Evolutionary conservation across 2,113 vertebrate genomes (phyloP).

Genomic region (Harpagus bidentatus): DNA sequence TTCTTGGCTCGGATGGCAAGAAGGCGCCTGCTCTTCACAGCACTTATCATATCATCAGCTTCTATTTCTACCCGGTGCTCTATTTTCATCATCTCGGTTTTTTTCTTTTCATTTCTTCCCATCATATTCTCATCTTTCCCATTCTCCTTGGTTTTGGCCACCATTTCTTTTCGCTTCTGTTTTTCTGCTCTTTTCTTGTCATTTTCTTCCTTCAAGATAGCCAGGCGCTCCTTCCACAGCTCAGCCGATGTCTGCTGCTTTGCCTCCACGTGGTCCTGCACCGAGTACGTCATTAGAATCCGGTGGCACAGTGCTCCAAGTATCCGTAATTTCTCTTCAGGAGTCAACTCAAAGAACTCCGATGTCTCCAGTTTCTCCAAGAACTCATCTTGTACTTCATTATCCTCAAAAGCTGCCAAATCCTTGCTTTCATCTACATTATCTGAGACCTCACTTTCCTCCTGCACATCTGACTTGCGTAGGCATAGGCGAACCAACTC

Average conservation of each 20-base stretch:
- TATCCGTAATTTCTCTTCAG: slow-evolving; percentile 89
- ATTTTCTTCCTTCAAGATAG: slow-evolving; percentile 90
- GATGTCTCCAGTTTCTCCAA: slow-evolving; percentile 90
- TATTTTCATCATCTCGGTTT: slow-evolving; percentile 64
- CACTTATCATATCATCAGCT: slow-evolving; percentile 91
- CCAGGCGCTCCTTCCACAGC: slow-evolving; percentile 93
- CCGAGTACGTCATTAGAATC: slow-evolving; percentile 95
- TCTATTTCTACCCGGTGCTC: slow-evolving; percentile 66
- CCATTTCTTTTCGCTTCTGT: slow-evolving; percentile 88
- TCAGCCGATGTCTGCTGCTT: slow-evolving; percentile 88
- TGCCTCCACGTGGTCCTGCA: slow-evolving; percentile 92
- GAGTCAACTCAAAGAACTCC: slow-evolving; percentile 90
- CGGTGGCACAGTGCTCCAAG: slow-evolving; percentile 91
- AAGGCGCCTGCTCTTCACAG: slow-evolving; percentile 91
- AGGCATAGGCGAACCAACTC: slow-evolving; percentile 93
- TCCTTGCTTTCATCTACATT: slow-evolving; percentile 71
- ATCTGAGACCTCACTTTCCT: slow-evolving; percentile 81
- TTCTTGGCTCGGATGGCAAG: slow-evolving; percentile 92
- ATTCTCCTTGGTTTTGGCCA: slow-evolving; percentile 79
- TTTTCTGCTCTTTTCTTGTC: slow-evolving; percentile 92
- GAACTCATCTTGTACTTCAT: slow-evolving; percentile 88
- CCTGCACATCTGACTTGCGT: slow-evolving; percentile 86
- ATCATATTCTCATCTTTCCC: slow-evolving; percentile 68
- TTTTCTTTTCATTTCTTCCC: slow-evolving; percentile 80
- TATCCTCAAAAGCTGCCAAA: slow-evolving; percentile 80